A percentile compares a stretch with the other conserved stretches of the same genome.
Conservation (phyloP, 2,888 invertebrate genomes). For the Chloromyia formosa region DNA sequence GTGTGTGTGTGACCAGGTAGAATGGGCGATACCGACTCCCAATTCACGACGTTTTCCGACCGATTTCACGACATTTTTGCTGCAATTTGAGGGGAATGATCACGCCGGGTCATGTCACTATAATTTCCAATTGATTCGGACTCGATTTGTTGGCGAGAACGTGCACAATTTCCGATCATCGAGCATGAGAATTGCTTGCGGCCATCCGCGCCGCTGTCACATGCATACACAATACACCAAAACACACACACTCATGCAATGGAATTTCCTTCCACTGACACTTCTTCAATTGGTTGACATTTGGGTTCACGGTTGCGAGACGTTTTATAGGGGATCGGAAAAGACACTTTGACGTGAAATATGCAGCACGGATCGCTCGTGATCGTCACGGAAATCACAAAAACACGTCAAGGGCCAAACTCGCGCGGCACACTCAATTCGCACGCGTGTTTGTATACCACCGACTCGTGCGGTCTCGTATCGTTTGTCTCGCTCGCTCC, state of each 20-base stretch:
- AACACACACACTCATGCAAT: conserved; percentile 11
- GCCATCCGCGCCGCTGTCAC: conserved; percentile 6
- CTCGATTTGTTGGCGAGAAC: background rate
- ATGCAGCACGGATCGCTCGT: background rate
- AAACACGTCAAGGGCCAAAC: conserved; percentile 9
- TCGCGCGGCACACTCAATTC: conserved; percentile 8
- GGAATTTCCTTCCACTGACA: conserved; percentile 14
- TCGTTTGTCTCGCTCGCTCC: conserved; percentile 37
- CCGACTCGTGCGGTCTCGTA: background rate
- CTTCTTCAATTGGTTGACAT: background rate
- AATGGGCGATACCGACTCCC: background rate
- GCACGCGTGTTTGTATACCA: conserved; percentile 38
- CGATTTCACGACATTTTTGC: background rate
- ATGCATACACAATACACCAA: background rate
- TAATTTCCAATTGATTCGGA: background rate
- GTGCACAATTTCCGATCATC: background rate
- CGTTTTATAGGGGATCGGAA: background rate
- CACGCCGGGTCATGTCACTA: background rate
- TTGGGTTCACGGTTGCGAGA: background rate
- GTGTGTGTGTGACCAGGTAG: background rate
- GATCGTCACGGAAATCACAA: background rate
- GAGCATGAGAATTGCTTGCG: conserved; percentile 4
- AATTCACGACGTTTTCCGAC: background rate
- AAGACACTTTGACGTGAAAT: no score
- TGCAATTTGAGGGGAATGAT: background rate